Percentiles rank a stretch among this genome's conserved stretches.
These are phyloP conservation scores for Parazoanthus darwini DNA, from an alignment of 92 coral and sea anemone genomes.

Conservation along the genomic window DNA sequence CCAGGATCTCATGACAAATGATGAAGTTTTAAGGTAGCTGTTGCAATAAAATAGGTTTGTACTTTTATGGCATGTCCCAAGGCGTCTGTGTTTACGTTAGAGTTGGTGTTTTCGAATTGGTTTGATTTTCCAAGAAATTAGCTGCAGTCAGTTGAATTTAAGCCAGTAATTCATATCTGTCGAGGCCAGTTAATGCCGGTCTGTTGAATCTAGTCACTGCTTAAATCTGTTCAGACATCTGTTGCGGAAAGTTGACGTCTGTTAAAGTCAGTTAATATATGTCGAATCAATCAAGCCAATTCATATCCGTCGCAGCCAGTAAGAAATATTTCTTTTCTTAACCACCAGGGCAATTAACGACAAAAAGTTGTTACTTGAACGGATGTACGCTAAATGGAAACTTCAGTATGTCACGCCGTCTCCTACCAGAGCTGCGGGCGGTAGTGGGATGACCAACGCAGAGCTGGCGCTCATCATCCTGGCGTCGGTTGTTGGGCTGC, in stretches of 20 bases:
- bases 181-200: too few relatives aligned
- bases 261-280: not conserved
- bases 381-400: constrained; percentile 88
- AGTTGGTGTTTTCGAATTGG: not conserved
- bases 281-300: not conserved
- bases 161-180: too few relatives aligned
- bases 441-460: constrained; percentile 69
- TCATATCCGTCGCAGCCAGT: too few relatives aligned
- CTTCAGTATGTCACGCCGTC: constrained; percentile 63
- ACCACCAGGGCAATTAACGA: constrained; percentile 65
- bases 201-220: too few relatives aligned
- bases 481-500: constrained; percentile 68
- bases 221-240: too few relatives aligned
- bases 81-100: not conserved
- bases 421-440: constrained; percentile 36
- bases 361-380: constrained; percentile 52
- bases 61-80: not conserved
- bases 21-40: constrained; percentile 74
- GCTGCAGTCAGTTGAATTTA: too few relatives aligned
- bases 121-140: not conserved
- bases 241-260: not conserved
- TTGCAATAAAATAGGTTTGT: not conserved
- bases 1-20: constrained; percentile 78
- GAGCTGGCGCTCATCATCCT: constrained; percentile 82
- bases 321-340: too few relatives aligned